phyloP scores from a whole-genome alignment of 2,113 vertebrate species.

The Lophura nycthemera region DNA sequence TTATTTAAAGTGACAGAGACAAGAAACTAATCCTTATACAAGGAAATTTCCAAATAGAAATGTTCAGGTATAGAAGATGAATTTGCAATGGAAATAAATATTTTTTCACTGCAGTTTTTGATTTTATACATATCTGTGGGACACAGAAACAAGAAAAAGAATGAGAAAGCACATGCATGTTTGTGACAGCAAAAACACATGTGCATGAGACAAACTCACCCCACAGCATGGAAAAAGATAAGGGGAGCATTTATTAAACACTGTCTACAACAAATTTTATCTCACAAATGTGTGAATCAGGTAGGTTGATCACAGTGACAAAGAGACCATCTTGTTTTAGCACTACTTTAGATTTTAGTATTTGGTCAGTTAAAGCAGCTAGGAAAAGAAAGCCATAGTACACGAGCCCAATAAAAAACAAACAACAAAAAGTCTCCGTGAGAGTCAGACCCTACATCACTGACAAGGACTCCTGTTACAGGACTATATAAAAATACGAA shows the following conservation, averaged over 20 bases:
- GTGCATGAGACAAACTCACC: not conserved
- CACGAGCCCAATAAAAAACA: not conserved
- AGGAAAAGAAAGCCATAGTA: not conserved
- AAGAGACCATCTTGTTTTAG: not conserved
- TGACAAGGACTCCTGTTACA: not conserved
- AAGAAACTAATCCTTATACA: not conserved
- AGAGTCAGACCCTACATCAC: not conserved
- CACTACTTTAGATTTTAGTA: not conserved
- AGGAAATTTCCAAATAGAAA: not conserved
- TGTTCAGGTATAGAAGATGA: not conserved
- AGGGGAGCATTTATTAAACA: not conserved
- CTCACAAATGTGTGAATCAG: not conserved
- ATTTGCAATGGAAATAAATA: not conserved
- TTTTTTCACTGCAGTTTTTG: not conserved
- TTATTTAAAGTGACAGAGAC: not conserved
- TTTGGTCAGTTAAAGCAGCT: not conserved
- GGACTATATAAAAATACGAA: not conserved
- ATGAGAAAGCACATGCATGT: rapidly evolving
- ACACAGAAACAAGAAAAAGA: not conserved
- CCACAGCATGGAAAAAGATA: not conserved
- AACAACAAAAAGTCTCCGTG: not conserved
- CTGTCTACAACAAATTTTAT: not conserved
- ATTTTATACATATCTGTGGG: not conserved
- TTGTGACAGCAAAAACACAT: not conserved
- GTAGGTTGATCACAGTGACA: not conserved